Percentiles rank a stretch among this genome's conserved stretches.
Evolutionary conservation across 2,888 invertebrate species (phyloP).

Genomic region (Parasteatoda lunata): DNA sequence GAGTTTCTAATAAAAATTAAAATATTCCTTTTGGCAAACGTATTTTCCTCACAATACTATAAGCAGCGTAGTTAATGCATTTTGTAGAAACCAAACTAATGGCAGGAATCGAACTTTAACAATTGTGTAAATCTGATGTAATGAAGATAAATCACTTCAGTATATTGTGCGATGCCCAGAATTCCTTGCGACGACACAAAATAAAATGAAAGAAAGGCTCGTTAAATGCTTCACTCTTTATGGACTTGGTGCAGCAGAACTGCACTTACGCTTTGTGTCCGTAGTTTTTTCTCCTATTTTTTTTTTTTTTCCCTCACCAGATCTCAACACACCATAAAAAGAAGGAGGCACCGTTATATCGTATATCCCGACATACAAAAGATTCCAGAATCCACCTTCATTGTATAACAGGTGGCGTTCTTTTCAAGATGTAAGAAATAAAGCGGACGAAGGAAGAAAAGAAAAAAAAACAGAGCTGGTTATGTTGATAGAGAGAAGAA

Average conservation of each 20-base stretch:
- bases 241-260: not conserved
- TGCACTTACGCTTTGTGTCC: not conserved
- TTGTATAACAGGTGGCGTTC: conserved; percentile 64
- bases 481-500: conserved; percentile 24
- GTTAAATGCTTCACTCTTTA: conserved; percentile 1
- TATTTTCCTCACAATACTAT: no score
- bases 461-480: not conserved
- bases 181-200: not conserved
- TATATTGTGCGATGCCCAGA: not conserved
- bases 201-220: not conserved
- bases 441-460: conserved; percentile 34
- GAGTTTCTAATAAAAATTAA: no score
- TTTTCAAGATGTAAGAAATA: conserved; percentile 29
- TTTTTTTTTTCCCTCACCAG: no score
- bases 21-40: no score
- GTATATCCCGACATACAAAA: conserved; percentile 27
- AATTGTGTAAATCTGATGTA: not conserved
- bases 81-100: no score
- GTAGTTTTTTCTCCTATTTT: not conserved
- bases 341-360: conserved; percentile 36
- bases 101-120: no score
- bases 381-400: conserved; percentile 32
- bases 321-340: conserved; percentile 17
- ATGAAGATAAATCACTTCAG: not conserved
- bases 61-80: no score